Evolutionary conservation across 1,140 invertebrate species (phyloP), one percentile per base, ranked within the genome.

Genomic region (Centruroides vittatus): DNA sequence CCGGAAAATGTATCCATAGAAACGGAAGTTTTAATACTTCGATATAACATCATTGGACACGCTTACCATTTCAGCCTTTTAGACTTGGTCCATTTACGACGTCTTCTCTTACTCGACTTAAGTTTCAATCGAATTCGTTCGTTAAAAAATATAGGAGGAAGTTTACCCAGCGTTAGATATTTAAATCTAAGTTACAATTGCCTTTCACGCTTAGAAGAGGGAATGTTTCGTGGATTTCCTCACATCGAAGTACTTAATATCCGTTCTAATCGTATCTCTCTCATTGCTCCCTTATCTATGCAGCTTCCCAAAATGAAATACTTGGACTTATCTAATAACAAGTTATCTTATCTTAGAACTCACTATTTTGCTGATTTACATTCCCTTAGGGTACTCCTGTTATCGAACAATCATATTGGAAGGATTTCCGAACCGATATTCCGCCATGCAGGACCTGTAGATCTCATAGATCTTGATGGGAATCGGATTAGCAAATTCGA

Each of bases 141-240:
- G 9, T 51, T 58, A 35, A 13, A 36, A 35, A 47, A 48, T n/a
- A 2, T 12, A 12, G 57, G 57, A 8, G 35, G 34, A 5, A 47
- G 12, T 36, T 11, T 58, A 49, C 8, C 13, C 9, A 58, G 57
- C 46, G 35, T 58, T 7, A n/a, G 12, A 13, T 47, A 58, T n/a
- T 4, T 58, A 11, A 58, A 58, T 51, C 49, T 58, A 7, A 48
- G 57, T 35, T 34, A 58, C n/a, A 58, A 58, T 58, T 58, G 57
- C 35, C 57, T 58, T 13, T 12, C 23, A 13, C 35, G 12, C 52
- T 8, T 58, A 12, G 57, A 58, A 13, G 7, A 47, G 6, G 57
- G 57, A 13, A n/a, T 48, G n/a, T 58, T 58, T 51, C 47, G 41
- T 35, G 35, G 49, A 11, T 58, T 58, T n/a, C 35, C 46, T 35